A percentile compares a stretch with the other conserved stretches of the same genome.
phyloP scores from a whole-genome alignment of 2,797 vertebrate species.

The Chelidonichthys spinosus region DNA sequence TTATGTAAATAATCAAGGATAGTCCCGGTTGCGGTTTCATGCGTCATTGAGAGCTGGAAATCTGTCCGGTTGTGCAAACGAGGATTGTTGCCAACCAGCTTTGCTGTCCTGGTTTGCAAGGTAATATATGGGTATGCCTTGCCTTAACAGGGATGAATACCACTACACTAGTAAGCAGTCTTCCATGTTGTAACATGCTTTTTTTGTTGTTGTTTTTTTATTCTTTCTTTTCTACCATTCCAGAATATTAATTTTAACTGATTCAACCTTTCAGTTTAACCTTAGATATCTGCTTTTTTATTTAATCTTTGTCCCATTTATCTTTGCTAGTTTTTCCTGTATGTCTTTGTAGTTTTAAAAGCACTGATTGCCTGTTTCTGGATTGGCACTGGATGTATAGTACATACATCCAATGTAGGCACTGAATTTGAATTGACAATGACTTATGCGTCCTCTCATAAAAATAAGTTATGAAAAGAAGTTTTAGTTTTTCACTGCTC shows the following conservation, averaged over 20 bases:
- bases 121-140: background rate
- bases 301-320: background rate
- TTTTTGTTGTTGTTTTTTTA: background rate
- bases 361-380: background rate
- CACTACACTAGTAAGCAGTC: background rate
- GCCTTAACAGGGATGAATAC: background rate
- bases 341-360: background rate
- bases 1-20: conserved; percentile 24
- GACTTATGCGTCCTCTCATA: background rate
- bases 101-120: background rate
- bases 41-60: background rate
- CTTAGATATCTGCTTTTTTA: background rate
- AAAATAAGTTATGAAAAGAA: background rate
- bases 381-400: background rate
- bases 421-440: background rate
- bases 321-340: background rate
- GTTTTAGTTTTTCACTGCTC: background rate
- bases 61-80: background rate
- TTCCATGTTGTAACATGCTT: background rate
- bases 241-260: background rate
- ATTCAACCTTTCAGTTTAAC: background rate
- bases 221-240: background rate
- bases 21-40: background rate
- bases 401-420: background rate
- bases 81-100: background rate